Conservation (phyloP, 2,113 vertebrate genomes). For the Tetrax tetrax region DNA sequence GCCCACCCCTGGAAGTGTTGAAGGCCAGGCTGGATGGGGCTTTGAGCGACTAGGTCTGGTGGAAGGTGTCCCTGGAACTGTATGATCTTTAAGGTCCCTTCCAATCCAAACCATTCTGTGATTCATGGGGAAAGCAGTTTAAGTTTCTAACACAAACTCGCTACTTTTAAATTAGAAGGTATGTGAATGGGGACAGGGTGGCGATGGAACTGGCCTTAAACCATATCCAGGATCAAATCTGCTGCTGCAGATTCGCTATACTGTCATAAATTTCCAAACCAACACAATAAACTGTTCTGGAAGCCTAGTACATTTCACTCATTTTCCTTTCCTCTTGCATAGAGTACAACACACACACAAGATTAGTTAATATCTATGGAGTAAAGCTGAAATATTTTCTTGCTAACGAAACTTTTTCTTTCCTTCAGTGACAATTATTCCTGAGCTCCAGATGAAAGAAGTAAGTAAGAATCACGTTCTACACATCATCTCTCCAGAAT, state of each 20-base stretch:
- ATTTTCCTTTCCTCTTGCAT: rapidly evolving
- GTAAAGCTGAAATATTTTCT: background rate
- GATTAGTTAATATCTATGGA: background rate
- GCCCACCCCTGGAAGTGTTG: too few relatives aligned
- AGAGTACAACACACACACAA: too few relatives aligned
- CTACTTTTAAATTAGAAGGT: background rate
- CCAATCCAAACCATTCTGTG: too few relatives aligned
- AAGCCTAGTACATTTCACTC: background rate
- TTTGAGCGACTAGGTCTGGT: too few relatives aligned
- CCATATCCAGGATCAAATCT: too few relatives aligned
- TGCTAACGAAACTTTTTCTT: background rate
- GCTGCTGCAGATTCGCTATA: rapidly evolving
- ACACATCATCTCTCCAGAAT: background rate
- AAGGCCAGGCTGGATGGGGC: too few relatives aligned
- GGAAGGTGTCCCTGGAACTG: too few relatives aligned
- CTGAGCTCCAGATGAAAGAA: background rate
- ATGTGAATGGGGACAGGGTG: too few relatives aligned
- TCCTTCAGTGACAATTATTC: background rate
- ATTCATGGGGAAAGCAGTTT: too few relatives aligned
- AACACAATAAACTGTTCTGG: background rate
- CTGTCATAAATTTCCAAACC: background rate
- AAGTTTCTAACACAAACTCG: background rate
- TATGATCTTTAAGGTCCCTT: too few relatives aligned
- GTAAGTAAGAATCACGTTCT: background rate
- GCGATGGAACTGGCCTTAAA: background rate